These are phyloP conservation scores for Agriotes lineatus DNA, from an alignment of 2,888 invertebrate genomes.

Conservation along the genomic window DNA sequence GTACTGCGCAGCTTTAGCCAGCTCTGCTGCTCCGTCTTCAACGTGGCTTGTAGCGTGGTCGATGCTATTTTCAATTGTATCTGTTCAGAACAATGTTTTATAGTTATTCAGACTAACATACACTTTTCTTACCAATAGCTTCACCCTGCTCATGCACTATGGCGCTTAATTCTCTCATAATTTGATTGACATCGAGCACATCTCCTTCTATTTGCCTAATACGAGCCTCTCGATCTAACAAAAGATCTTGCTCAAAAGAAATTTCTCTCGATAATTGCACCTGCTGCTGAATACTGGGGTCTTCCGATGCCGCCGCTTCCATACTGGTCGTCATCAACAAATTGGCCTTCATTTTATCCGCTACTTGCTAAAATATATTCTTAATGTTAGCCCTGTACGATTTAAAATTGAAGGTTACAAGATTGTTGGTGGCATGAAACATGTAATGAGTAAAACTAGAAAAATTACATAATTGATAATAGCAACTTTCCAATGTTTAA, in stretches of 20 bases:
- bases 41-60: constrained; percentile 81
- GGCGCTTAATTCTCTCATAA: constrained; percentile 81
- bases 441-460: background rate
- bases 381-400: too few species aligned
- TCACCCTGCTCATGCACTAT: constrained; percentile 81
- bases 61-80: constrained; percentile 86
- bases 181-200: constrained; percentile 85
- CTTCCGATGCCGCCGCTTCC: constrained; percentile 57
- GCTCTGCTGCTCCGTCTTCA: constrained; percentile 82
- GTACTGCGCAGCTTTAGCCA: constrained; percentile 85
- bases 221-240: constrained; percentile 84
- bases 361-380: constrained; percentile 68
- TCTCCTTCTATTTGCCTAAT: constrained; percentile 85
- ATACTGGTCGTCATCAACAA: constrained; percentile 64
- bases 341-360: constrained; percentile 77
- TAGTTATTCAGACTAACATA: too few species aligned
- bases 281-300: constrained; percentile 65
- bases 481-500: too few species aligned
- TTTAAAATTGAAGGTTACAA: too few species aligned
- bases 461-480: too few species aligned
- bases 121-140: constrained; percentile 79
- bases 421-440: too few species aligned
- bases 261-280: constrained; percentile 69
- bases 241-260: constrained; percentile 84
- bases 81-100: constrained; percentile 71